A percentile compares a stretch with the other conserved stretches of the same genome.
phyloP scores from a whole-genome alignment of 2,113 vertebrate species.

The Corynorhinus townsendii region DNA sequence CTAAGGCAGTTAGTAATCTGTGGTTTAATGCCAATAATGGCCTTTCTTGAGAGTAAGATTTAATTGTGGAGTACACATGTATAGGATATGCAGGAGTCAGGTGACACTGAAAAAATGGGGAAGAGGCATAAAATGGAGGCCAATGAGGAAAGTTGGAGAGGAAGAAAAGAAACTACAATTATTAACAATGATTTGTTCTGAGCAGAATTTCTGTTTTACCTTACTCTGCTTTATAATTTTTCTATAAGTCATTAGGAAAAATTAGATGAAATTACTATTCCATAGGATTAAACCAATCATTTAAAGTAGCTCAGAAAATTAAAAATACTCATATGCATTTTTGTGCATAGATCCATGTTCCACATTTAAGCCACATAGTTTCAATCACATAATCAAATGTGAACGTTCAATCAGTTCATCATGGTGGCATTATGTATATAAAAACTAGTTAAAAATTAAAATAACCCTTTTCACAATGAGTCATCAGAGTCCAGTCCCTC shows the following conservation, averaged over 20 bases:
- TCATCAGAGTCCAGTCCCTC: background rate
- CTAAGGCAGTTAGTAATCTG: background rate
- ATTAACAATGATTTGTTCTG: background rate
- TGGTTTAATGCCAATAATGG: background rate
- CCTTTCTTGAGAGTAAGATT: background rate
- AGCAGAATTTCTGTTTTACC: background rate
- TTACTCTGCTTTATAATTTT: background rate
- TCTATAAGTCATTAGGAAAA: background rate
- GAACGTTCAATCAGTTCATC: background rate
- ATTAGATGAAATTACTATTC: background rate
- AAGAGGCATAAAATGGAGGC: background rate
- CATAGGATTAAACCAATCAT: background rate
- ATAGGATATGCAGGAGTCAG: background rate
- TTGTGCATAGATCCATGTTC: background rate
- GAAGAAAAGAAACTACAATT: background rate
- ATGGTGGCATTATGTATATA: background rate
- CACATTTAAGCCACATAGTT: background rate
- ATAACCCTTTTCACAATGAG: background rate
- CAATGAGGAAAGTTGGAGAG: background rate
- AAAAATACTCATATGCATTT: background rate
- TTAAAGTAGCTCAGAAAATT: background rate
- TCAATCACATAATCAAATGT: background rate
- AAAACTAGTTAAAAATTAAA: constrained; percentile 20
- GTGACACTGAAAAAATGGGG: background rate
- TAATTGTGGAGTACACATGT: background rate